Evolutionary conservation across 2,888 invertebrate species (phyloP), one percentile per base, ranked within the genome.

Genomic region (Mesoligia furuncula): DNA sequence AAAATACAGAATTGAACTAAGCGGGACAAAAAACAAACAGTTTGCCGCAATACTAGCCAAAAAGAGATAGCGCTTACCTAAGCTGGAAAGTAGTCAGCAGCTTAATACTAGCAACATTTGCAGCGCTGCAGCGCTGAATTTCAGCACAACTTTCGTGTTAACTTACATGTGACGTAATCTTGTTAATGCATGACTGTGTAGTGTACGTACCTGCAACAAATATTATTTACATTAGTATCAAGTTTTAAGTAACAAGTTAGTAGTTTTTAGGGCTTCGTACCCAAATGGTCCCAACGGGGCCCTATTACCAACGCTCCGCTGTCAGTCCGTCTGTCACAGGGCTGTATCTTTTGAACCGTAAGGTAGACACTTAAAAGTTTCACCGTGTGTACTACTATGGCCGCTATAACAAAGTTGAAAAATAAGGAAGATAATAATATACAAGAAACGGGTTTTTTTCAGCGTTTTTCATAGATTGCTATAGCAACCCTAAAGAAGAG

Each of bases 171-270:
- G 71, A 77, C 77, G 64, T 74, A 66, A 84, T 75, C 68, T 57
- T 31, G 48, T 74, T 24, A 36, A 59, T 31, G 65, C 73, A 72
- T 64, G 13, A 61, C 74, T 64, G 31, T 36, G 42, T 57, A 78
- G 48, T 67, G 42, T 57, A 78, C 48, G 39, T 84, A 84, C 84
- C 84, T 84, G 84, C 57, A 84, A 84, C 75, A 85, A 85, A 67
- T 64, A 70, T 54, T 64, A 80, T 68, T 79, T 31, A 71, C 51
- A 62, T 81, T 57, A 81, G 69, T 77, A 62, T n/a, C 3, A 74
- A 67, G 64, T 68, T 68, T 64, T 80, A 24, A 64, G 57, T 51
- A 54, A 73, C 15, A 71, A 70, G 57, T 70, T 48, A 51, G 24
- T 36, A 0, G 11, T 20, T 13, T 51, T 36, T n/a, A 11, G 17